Evolutionary conservation across 1,140 invertebrate genomes (phyloP).

Genomic region (Akabosia matsudoensis): DNA sequence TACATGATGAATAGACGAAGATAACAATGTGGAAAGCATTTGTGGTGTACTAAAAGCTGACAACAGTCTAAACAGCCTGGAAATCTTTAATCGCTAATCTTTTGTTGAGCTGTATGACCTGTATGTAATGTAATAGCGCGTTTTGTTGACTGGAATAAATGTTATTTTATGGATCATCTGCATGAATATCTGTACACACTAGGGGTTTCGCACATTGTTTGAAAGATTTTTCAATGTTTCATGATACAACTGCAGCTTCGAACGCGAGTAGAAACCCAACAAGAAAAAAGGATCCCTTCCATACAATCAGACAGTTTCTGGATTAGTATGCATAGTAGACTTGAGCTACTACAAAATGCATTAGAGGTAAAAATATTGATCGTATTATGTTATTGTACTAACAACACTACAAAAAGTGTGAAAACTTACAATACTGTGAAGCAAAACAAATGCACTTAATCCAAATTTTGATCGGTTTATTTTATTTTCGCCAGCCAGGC

Average conservation of each 20-base stretch:
- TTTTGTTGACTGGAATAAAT: constrained; percentile 5
- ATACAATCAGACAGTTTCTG: too few relatives aligned
- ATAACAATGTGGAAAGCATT: too few relatives aligned
- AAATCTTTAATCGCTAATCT: background rate
- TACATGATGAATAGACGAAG: background rate
- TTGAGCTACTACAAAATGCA: too few relatives aligned
- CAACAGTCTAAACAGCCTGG: too few relatives aligned
- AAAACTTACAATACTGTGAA: constrained; percentile 16
- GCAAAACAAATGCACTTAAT: background rate
- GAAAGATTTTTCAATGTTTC: too few relatives aligned
- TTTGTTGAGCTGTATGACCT: background rate
- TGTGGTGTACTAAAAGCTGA: too few relatives aligned
- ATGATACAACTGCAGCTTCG: too few relatives aligned
- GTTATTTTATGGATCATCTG: constrained; percentile 11
- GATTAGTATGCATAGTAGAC: too few relatives aligned
- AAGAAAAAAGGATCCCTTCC: too few relatives aligned
- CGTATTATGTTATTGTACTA: background rate
- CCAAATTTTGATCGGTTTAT: background rate
- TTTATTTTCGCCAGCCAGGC: background rate
- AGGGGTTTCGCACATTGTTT: too few relatives aligned
- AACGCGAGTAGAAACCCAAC: too few relatives aligned
- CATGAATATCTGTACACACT: too few relatives aligned
- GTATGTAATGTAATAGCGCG: background rate
- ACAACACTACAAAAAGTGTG: constrained; percentile 1
- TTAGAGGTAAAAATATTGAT: background rate